A percentile compares a stretch with the other conserved stretches of the same genome.
phyloP scores from a whole-genome alignment of 2,113 vertebrate species.

The Gasterosteus nipponicus region DNA sequence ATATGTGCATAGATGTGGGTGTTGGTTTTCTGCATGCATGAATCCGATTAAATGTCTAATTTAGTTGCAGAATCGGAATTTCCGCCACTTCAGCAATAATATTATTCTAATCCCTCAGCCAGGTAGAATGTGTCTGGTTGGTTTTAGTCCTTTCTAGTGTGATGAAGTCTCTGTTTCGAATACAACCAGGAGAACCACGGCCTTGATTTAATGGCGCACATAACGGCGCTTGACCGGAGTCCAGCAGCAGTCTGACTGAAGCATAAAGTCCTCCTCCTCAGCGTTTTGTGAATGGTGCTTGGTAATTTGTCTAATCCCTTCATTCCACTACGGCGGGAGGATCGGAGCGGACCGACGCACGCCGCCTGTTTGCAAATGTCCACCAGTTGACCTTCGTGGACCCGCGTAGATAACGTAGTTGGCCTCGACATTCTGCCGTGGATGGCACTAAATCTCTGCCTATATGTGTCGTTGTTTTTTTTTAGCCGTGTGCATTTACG shows the following conservation, averaged over 20 bases:
- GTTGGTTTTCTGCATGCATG: slow-evolving; percentile 47
- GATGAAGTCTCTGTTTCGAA: slow-evolving; percentile 14
- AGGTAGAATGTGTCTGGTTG: neutral
- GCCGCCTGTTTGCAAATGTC: slow-evolving; percentile 8
- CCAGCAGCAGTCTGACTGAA: slow-evolving; percentile 44
- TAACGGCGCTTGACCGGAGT: slow-evolving; percentile 47
- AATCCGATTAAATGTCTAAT: neutral
- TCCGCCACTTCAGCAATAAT: neutral
- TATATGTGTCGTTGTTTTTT: neutral
- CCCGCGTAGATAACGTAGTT: neutral
- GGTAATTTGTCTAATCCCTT: slow-evolving; percentile 63
- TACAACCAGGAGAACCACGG: slow-evolving; percentile 11
- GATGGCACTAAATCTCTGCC: neutral
- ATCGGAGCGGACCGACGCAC: slow-evolving; percentile 18
- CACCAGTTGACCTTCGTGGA: slow-evolving; percentile 16
- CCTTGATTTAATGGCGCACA: slow-evolving; percentile 34
- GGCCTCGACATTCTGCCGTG: slow-evolving; percentile 7
- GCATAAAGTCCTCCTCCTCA: slow-evolving; percentile 31
- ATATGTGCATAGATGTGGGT: slow-evolving; percentile 7
- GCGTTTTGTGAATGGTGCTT: slow-evolving; percentile 58
- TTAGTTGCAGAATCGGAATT: slow-evolving; percentile 6
- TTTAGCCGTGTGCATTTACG: neutral
- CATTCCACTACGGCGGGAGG: slow-evolving; percentile 46
- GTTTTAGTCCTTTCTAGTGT: slow-evolving; percentile 4
- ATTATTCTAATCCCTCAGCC: neutral